Evolutionary conservation across 2,797 vertebrate genomes (phyloP).

Genomic region (Hafferia zeledoni): DNA sequence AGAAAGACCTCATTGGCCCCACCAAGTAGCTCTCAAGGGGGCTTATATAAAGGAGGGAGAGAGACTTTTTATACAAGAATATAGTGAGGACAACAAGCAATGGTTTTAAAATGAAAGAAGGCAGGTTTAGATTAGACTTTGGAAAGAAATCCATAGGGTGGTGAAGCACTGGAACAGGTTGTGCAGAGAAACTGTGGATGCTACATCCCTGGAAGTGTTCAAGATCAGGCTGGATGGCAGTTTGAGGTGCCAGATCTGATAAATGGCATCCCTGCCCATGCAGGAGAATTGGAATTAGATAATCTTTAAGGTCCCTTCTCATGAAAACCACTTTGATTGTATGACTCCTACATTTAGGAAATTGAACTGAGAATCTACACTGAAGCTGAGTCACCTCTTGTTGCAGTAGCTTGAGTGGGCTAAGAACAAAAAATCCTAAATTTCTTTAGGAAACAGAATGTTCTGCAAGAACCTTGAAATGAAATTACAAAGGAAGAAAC

Average conservation of each 20-base stretch:
- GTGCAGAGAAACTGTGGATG: background rate
- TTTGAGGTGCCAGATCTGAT: background rate
- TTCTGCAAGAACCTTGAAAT: background rate
- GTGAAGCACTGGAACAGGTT: background rate
- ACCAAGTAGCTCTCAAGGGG: background rate
- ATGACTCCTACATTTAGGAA: background rate
- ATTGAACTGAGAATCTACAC: background rate
- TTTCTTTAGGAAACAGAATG: background rate
- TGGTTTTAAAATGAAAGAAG: background rate
- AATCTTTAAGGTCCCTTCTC: background rate
- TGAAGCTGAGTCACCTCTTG: background rate
- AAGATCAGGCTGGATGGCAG: background rate
- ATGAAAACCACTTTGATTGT: background rate
- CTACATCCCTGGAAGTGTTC: background rate
- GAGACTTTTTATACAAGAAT: background rate
- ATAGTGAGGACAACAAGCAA: accelerated
- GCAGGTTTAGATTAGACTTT: background rate
- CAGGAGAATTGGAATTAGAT: background rate
- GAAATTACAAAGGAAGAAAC: background rate
- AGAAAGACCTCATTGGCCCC: background rate
- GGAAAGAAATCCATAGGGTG: background rate
- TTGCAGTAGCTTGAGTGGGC: background rate
- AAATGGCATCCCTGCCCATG: background rate
- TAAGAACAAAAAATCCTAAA: background rate
- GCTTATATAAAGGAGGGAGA: background rate